Percentiles rank a stretch among this genome's conserved stretches.
phyloP scores from a whole-genome alignment of 2,113 vertebrate species.

The Camelus dromedarius region DNA sequence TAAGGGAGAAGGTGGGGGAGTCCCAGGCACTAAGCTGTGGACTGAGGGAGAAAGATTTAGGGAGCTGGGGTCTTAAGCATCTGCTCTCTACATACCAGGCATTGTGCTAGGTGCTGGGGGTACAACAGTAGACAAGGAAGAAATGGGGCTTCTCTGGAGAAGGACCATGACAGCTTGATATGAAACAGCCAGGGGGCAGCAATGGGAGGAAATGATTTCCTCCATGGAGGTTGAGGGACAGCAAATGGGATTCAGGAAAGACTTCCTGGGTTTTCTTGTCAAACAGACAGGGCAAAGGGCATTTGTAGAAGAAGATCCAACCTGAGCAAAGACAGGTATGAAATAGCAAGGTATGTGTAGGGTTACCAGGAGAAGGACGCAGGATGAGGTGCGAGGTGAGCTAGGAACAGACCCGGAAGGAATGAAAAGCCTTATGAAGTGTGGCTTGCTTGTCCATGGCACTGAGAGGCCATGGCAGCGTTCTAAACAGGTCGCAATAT shows the following conservation, averaged over 20 bases:
- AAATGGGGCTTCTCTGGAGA: not conserved
- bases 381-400: not conserved
- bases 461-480: not conserved
- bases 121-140: not conserved
- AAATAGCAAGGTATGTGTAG: not conserved
- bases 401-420: not conserved
- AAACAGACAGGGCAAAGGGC: not conserved
- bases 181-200: not conserved
- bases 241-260: not conserved
- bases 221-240: not conserved
- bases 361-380: not conserved
- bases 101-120: not conserved
- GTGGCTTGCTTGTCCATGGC: rapidly evolving
- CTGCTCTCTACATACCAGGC: not conserved
- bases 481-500: not conserved
- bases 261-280: not conserved
- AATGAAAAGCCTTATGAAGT: not conserved
- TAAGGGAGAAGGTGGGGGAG: not conserved
- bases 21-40: not conserved
- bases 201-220: not conserved
- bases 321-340: not conserved
- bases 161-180: not conserved
- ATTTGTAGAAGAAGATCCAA: not conserved
- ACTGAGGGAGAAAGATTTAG: not conserved
- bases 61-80: not conserved